phyloP scores from a whole-genome alignment of 2,113 vertebrate genomes.

The Brevimyrus niger region DNA sequence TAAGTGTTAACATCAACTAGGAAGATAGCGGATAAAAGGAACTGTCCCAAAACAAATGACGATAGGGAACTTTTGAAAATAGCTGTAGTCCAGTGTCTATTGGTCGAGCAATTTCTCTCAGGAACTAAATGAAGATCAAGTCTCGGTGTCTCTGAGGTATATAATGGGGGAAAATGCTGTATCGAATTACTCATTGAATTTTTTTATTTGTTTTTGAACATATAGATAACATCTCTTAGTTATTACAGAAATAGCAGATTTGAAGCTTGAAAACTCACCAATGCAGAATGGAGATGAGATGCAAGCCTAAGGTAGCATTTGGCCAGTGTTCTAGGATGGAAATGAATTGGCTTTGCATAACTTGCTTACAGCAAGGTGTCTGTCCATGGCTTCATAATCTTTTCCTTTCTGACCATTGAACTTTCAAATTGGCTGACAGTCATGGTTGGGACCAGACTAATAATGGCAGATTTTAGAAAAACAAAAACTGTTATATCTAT shows the following conservation, averaged over 20 bases:
- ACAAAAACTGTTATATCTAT: background rate
- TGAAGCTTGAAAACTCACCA: background rate
- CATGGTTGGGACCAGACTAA: background rate
- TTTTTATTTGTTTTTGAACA: background rate
- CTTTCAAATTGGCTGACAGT: background rate
- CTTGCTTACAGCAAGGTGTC: background rate
- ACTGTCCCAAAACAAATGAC: slow-evolving; percentile 29
- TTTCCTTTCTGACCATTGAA: background rate
- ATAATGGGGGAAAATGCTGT: background rate
- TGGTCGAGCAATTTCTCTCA: slow-evolving; percentile 23
- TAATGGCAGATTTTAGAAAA: background rate
- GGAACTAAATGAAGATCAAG: slow-evolving; percentile 30
- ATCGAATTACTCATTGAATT: background rate
- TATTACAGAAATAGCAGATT: background rate
- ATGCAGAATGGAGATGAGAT: background rate
- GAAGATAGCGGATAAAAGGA: slow-evolving; percentile 12
- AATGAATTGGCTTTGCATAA: background rate
- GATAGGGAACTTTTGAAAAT: background rate
- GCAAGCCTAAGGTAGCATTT: background rate
- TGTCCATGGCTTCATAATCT: background rate
- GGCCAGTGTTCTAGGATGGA: background rate
- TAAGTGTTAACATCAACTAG: background rate
- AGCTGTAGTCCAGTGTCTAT: slow-evolving; percentile 33
- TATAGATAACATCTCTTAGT: background rate
- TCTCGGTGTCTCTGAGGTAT: background rate